Evolutionary conservation across 2,113 vertebrate genomes (phyloP).

Genomic region (Petrocephalus zakoni): DNA sequence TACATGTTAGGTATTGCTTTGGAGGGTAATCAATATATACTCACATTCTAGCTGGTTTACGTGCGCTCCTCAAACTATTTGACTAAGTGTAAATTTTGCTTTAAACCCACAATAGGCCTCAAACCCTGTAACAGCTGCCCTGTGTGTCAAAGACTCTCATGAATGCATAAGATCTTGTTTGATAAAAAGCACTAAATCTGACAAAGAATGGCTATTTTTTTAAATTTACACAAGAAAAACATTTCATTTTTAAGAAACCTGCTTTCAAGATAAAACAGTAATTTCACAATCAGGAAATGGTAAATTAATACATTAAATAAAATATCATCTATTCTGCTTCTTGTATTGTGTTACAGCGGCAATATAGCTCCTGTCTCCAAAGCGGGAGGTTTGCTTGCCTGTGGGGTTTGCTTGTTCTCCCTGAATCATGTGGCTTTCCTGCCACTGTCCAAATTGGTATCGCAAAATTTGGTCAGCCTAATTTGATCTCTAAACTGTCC

Average conservation of each 20-base stretch:
- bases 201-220: neutral
- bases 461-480: neutral
- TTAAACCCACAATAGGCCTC: slow-evolving; percentile 26
- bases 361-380: neutral
- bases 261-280: neutral
- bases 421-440: neutral
- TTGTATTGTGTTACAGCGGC: neutral
- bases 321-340: neutral
- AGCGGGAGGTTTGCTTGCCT: neutral
- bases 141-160: neutral
- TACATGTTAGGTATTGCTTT: slow-evolving; percentile 69
- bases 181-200: neutral
- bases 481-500: neutral
- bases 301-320: neutral
- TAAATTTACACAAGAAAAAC: neutral
- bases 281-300: neutral
- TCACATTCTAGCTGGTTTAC: slow-evolving; percentile 45
- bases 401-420: neutral
- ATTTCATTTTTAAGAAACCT: neutral
- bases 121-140: neutral
- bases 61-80: slow-evolving; percentile 35
- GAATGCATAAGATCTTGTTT: neutral
- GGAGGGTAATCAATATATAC: slow-evolving; percentile 45
- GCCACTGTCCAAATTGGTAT: neutral
- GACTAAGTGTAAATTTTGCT: slow-evolving; percentile 27